Base-by-base conservation (phyloP, 2,888 invertebrate genomes). In the Steinernema carpocapsae region DNA sequence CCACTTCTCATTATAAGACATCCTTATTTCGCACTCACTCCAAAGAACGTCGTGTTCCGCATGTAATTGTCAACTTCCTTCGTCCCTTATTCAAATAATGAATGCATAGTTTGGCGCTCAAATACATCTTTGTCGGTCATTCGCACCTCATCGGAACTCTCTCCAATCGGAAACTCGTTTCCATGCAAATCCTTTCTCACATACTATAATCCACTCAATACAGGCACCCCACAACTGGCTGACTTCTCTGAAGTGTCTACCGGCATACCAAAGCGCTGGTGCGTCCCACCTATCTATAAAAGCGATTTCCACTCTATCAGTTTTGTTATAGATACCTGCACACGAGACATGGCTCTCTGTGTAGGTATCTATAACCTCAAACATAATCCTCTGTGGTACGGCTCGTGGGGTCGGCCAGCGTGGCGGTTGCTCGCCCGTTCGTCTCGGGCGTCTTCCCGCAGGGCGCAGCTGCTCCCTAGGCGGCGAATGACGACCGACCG, bases 301-400 rank as follows among this genome's bases (percentile, higher is more conserved):
- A 10, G 43, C 43, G 43, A 10, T 14, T 14, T 14, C 43, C 10
- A 7, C 14, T 7, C 14, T 43, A 10, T 43, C 43, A 7, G 43
- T 14, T 43, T 43, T 14, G 43, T 43, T 43, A 43, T 43, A 43
- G 14, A 7, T 43, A 14, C 43, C 43, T 19, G 51, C 51, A 51
- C 51, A 19, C 12, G 12, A 19, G 51, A 51, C 14, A 51, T 19
- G 14, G 51, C 51, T 56, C 56, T 26, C 56, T 10, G 19, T 10
- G 24, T 56, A 56, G 56, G 56, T 26, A 56, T 56, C 56, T 24
- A 56, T 56, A 56, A 56, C 19, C 56, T 51, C 51, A 6, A 43
- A 43, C 7, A 43, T 43, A 7, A 43, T 43, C 43, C 14, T 56
- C 56, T 24, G 26, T n/a, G n/a, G n/a, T n/a, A n/a, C n/a, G n/a